Evolutionary conservation across 2,888 invertebrate species (phyloP).

Genomic region (Lutraria lutraria): DNA sequence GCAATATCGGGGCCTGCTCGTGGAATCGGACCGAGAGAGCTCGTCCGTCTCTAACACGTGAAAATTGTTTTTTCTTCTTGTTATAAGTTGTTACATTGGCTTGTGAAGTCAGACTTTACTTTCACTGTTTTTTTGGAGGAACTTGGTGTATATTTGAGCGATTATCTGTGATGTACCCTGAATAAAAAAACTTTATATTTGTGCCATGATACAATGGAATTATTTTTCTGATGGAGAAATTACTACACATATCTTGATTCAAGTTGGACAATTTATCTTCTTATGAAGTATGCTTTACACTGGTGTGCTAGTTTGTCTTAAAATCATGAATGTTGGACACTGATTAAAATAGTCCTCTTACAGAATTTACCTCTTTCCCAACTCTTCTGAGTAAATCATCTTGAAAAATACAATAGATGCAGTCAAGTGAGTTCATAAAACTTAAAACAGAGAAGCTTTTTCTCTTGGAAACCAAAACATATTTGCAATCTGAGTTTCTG

Average conservation of each 20-base stretch:
- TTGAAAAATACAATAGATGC: background rate
- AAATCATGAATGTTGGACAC: background rate
- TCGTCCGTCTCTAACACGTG: conserved; percentile 65
- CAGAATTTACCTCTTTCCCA: background rate
- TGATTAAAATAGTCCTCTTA: background rate
- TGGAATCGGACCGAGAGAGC: conserved; percentile 68
- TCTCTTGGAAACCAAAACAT: too few species aligned
- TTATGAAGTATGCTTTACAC: background rate
- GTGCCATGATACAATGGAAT: conserved; percentile 46
- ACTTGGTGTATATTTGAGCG: conserved; percentile 51
- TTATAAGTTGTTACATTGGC: conserved; percentile 43
- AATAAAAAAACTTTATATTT: conserved; percentile 37
- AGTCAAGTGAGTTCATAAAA: too few species aligned
- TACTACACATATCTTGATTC: conserved; percentile 8
- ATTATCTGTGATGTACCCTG: conserved; percentile 61
- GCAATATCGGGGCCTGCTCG: conserved; percentile 63
- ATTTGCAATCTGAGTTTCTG: too few species aligned
- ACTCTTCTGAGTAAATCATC: background rate
- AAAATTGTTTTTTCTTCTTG: conserved; percentile 47
- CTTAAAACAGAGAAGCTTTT: too few species aligned
- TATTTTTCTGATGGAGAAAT: background rate
- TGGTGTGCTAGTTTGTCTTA: background rate
- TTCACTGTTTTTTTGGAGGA: conserved; percentile 29
- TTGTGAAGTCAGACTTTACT: conserved; percentile 38
- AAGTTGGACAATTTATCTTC: background rate